Conservation (phyloP, 2,113 vertebrate genomes). For the Phoxinus phoxinus region DNA sequence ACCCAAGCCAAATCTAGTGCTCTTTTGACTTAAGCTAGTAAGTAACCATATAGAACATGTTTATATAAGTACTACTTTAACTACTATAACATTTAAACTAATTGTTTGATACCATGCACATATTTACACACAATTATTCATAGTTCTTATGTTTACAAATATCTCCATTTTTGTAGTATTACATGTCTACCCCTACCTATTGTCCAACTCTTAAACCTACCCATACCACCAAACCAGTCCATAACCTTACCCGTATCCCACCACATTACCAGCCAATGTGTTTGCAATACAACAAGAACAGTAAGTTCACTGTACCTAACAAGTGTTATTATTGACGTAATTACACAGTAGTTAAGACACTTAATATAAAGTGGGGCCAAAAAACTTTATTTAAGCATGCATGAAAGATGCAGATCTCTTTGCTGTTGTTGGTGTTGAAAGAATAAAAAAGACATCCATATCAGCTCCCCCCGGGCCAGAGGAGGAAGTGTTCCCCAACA, state of each 20-base stretch:
- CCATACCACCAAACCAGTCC: background rate
- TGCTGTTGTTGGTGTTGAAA: background rate
- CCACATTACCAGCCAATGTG: background rate
- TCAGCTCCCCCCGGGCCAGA: slow-evolving; percentile 5
- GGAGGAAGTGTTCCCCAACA: slow-evolving; percentile 44
- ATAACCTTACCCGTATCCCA: background rate
- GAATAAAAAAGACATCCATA: slow-evolving; percentile 2
- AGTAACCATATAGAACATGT: background rate
- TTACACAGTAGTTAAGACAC: background rate
- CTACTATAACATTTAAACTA: background rate
- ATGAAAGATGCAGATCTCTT: background rate
- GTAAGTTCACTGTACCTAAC: background rate
- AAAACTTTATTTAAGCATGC: background rate
- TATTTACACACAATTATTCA: background rate
- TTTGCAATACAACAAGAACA: background rate
- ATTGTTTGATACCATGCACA: background rate
- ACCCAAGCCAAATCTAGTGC: background rate
- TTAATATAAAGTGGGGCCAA: background rate
- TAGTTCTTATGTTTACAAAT: background rate
- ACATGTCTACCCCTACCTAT: background rate
- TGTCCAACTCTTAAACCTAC: background rate
- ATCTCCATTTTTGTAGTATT: background rate
- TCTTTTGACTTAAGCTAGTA: background rate
- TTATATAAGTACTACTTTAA: too few species aligned
- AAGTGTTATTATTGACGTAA: too few species aligned